Evolutionary conservation across 2,888 invertebrate genomes (phyloP).

Genomic region (Temnothorax ravouxi): DNA sequence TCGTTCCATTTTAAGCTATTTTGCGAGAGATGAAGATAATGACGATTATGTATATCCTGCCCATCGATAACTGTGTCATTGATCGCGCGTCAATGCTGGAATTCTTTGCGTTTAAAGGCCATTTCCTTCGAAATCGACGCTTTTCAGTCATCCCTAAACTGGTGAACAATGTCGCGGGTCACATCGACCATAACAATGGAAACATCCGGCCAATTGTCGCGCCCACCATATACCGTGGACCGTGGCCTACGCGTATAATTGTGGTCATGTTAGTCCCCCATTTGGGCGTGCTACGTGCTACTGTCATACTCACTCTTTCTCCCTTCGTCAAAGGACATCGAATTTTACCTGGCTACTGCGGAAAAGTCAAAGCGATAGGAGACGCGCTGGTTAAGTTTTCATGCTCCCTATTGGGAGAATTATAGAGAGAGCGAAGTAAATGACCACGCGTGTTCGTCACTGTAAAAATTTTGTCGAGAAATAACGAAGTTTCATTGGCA

Average conservation of each 20-base stretch:
- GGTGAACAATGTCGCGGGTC: conserved; percentile 75
- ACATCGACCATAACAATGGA: conserved; percentile 78
- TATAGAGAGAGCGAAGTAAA: conserved; percentile 10
- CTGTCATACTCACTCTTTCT: conserved; percentile 63
- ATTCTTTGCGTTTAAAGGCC: conserved; percentile 81
- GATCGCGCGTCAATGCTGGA: conserved; percentile 75
- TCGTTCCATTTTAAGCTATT: conserved; percentile 18
- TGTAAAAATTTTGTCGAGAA: background rate
- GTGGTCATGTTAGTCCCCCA: conserved; percentile 76
- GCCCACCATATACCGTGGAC: conserved; percentile 71
- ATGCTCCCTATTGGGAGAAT: background rate
- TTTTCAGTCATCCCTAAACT: conserved; percentile 78
- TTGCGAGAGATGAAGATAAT: conserved; percentile 34
- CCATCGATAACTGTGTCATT: conserved; percentile 55
- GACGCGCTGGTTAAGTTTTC: conserved; percentile 14
- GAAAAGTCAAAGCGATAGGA: conserved; percentile 50
- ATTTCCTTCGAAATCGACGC: conserved; percentile 78
- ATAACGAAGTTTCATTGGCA: background rate
- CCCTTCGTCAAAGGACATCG: conserved; percentile 45
- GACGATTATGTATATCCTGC: conserved; percentile 28
- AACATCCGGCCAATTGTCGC: conserved; percentile 86
- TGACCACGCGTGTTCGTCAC: background rate
- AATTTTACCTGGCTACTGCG: conserved; percentile 65
- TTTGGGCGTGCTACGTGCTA: conserved; percentile 59
- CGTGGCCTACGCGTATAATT: conserved; percentile 76